These are phyloP conservation scores for Hemaris fuciformis DNA, from an alignment of 2,888 invertebrate species.

Conservation along the genomic window DNA sequence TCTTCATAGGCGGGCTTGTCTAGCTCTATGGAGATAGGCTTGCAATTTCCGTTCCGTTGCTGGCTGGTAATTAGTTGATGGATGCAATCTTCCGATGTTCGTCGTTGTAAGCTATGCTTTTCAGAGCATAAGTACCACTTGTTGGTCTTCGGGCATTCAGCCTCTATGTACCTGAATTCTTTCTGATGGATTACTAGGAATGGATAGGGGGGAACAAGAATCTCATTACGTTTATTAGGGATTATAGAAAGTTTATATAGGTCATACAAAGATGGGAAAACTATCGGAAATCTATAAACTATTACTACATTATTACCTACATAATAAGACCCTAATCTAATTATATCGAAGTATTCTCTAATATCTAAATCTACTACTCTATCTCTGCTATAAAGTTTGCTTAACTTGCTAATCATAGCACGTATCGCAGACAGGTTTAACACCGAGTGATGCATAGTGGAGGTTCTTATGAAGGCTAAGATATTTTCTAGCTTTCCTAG, in stretches of 20 bases:
- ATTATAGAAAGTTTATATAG: slow-evolving; percentile 17
- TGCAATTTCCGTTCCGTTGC: slow-evolving; percentile 10
- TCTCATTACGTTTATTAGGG: slow-evolving; percentile 19
- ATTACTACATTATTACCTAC: slow-evolving; percentile 15
- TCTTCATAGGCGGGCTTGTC: slow-evolving; percentile 17
- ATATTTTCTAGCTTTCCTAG: no score
- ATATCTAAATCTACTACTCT: slow-evolving; percentile 19
- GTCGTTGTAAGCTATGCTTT: slow-evolving; percentile 11
- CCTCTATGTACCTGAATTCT: slow-evolving; percentile 22
- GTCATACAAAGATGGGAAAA: background rate
- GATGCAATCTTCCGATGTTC: slow-evolving; percentile 13
- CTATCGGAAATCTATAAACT: slow-evolving; percentile 19
- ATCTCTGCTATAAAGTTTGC: slow-evolving; percentile 21
- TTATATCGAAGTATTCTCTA: slow-evolving; percentile 24
- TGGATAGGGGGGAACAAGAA: slow-evolving; percentile 20
- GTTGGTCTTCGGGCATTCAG: no score
- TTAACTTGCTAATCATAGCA: slow-evolving; percentile 21
- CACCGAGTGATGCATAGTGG: no score
- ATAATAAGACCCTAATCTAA: slow-evolving; percentile 22
- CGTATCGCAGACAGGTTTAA: background rate
- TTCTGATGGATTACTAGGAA: slow-evolving; percentile 20
- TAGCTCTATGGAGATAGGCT: slow-evolving; percentile 12
- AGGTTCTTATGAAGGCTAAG: no score
- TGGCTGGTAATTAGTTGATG: slow-evolving; percentile 15
- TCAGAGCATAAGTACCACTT: slow-evolving; percentile 22